Conservation (phyloP, 2,888 invertebrate genomes). For the Mycalesis mineus region DNA sequence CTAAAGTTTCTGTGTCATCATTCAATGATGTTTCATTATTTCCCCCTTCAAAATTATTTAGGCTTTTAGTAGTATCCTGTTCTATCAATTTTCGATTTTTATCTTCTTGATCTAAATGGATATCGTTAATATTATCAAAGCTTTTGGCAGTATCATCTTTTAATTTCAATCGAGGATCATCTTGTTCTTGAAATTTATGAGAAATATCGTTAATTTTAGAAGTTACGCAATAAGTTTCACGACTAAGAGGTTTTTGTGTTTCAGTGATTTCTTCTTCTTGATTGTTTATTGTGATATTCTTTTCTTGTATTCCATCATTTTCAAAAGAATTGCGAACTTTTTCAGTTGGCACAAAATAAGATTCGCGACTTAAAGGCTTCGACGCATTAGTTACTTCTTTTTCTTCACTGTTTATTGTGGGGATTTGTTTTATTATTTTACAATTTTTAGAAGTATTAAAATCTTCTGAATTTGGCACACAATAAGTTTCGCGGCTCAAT, state of each 20-base stretch:
- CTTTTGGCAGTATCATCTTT: not conserved
- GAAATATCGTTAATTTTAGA: not conserved
- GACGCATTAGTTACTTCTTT: not conserved
- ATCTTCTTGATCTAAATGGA: too few relatives aligned
- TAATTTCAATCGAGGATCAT: not conserved
- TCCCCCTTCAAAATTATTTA: too few relatives aligned
- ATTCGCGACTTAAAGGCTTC: slow-evolving; percentile 8
- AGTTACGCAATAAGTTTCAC: slow-evolving; percentile 12
- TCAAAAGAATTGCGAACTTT: not conserved
- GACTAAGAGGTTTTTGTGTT: not conserved
- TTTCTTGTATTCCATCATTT: not conserved
- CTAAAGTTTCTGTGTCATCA: not conserved
- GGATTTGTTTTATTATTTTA: not conserved
- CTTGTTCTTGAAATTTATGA: not conserved
- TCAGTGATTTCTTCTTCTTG: not conserved
- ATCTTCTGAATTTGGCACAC: not conserved
- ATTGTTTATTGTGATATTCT: not conserved
- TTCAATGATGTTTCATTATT: not conserved
- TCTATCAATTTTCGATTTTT: too few relatives aligned
- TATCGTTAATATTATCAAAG: not conserved
- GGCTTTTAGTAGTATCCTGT: too few relatives aligned
- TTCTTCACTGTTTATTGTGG: not conserved
- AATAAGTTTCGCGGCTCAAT: not conserved
- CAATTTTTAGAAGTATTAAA: not conserved
- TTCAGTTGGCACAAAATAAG: slow-evolving; percentile 9